Conservation (phyloP, 2,797 vertebrate genomes). For the Leptoclinus maculatus region DNA sequence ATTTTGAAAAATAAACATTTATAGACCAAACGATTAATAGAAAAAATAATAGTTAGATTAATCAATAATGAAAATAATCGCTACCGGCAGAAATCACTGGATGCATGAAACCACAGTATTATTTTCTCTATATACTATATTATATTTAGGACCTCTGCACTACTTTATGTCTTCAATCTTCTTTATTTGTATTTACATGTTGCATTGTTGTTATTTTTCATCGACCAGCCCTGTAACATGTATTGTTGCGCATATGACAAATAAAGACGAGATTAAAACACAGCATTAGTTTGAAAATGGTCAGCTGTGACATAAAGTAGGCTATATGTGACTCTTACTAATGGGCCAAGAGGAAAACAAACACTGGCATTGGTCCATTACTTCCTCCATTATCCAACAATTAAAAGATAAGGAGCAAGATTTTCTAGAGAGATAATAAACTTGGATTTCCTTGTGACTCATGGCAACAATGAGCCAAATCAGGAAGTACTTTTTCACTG, state of each 20-base stretch:
- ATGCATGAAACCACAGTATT: neutral
- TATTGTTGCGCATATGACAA: neutral
- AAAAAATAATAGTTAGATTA: neutral
- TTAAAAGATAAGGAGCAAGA: neutral
- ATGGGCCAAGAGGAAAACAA: neutral
- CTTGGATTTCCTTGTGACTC: conserved; percentile 13
- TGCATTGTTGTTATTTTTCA: neutral
- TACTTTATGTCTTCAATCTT: neutral
- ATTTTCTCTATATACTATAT: neutral
- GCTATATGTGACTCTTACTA: neutral
- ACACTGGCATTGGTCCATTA: neutral
- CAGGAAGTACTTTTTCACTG: conserved; percentile 32
- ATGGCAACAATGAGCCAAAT: neutral
- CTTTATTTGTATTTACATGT: neutral
- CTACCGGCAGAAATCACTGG: neutral
- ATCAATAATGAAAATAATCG: neutral
- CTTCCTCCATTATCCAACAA: conserved; percentile 5
- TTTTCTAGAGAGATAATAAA: neutral
- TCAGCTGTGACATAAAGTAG: neutral
- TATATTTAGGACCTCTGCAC: neutral
- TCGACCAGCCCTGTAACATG: neutral
- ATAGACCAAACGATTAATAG: neutral
- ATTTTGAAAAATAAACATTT: neutral
- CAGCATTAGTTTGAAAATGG: neutral
- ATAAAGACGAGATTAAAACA: neutral